Percentiles rank a stretch among this genome's conserved stretches.
phyloP scores from a whole-genome alignment of 1,140 invertebrate species.

The Sinella curviseta region DNA sequence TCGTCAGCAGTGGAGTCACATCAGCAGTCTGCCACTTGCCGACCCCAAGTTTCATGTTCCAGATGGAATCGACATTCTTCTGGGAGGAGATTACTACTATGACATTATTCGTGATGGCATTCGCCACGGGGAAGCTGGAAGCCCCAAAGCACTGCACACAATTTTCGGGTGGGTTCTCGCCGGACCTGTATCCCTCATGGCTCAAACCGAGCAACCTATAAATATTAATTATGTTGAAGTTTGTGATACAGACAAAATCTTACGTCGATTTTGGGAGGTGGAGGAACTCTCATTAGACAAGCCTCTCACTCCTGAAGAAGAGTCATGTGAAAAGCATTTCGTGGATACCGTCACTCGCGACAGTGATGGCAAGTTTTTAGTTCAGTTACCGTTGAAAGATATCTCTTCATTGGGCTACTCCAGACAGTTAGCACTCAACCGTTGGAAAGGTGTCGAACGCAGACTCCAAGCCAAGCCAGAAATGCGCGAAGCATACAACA shows the following conservation, averaged over 20 bases:
- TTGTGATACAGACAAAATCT: conserved; percentile 15
- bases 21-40: background rate
- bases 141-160: background rate
- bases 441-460: background rate
- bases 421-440: background rate
- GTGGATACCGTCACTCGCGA: conserved; percentile 31
- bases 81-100: too few species aligned
- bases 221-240: background rate
- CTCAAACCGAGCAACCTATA: background rate
- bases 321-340: conserved; percentile 47
- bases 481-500: conserved; percentile 20
- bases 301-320: conserved; percentile 31
- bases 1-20: background rate
- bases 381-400: conserved; percentile 50
- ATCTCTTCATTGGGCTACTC: conserved; percentile 38
- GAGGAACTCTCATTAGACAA: conserved; percentile 41
- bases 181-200: background rate
- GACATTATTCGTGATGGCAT: background rate
- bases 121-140: background rate
- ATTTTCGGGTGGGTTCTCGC: background rate
- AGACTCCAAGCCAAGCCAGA: background rate
- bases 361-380: conserved; percentile 45
- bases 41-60: background rate
- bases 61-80: too few species aligned
- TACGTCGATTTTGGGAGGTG: conserved; percentile 51